Evolutionary conservation across 2,888 invertebrate species (phyloP).

Genomic region (Heteromurus nitidus): DNA sequence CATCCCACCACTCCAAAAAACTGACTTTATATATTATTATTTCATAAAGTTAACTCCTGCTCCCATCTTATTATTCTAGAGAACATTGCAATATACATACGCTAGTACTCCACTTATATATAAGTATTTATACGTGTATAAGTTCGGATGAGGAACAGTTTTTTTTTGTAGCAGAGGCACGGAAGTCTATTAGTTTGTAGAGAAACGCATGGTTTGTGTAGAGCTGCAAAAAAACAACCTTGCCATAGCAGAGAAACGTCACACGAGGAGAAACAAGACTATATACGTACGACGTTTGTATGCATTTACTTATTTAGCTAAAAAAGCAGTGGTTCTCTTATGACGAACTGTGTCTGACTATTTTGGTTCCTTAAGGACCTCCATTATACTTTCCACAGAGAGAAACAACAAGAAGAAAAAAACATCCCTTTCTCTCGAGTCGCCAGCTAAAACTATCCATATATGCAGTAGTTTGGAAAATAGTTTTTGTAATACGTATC

Average conservation of each 20-base stretch:
- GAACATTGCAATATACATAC: too few species aligned
- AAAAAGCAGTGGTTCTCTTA: too few species aligned
- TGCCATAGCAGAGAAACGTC: background rate
- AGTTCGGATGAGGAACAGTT: too few species aligned
- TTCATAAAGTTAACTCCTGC: slow-evolving; percentile 27
- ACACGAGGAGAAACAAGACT: slow-evolving; percentile 3
- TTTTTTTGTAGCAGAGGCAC: too few species aligned
- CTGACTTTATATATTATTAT: slow-evolving; percentile 30
- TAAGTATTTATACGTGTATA: too few species aligned
- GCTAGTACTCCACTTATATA: too few species aligned
- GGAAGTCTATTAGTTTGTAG: too few species aligned
- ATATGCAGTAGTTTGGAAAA: background rate
- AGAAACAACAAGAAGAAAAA: background rate
- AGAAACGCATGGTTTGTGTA: too few species aligned
- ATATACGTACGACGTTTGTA: background rate
- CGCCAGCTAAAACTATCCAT: background rate
- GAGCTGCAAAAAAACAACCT: background rate
- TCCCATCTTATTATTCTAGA: too few species aligned
- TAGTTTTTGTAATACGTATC: background rate
- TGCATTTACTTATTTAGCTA: too few species aligned
- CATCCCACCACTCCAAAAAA: slow-evolving; percentile 32
- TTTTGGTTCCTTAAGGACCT: slow-evolving; percentile 42
- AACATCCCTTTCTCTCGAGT: background rate
- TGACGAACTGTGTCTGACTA: slow-evolving; percentile 9
- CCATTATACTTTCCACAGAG: slow-evolving; percentile 26